A percentile compares a stretch with the other conserved stretches of the same genome.
Evolutionary conservation across 2,113 vertebrate genomes (phyloP).

Genomic region (Carettochelys insculpta): DNA sequence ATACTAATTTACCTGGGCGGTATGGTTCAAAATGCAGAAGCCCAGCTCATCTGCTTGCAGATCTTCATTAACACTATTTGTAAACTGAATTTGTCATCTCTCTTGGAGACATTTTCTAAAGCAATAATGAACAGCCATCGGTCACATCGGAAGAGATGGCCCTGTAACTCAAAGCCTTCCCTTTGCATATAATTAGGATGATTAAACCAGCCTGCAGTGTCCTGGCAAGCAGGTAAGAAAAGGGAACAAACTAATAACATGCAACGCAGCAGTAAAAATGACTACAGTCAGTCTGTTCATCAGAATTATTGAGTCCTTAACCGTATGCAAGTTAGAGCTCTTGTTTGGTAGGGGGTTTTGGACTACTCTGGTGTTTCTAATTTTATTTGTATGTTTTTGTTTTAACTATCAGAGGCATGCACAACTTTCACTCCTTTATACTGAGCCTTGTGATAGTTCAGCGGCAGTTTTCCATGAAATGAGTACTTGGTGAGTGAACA

Average conservation of each 20-base stretch:
- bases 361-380: not conserved
- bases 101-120: conserved; percentile 23
- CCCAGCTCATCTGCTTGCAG: not conserved
- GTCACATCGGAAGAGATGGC: not conserved
- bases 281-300: not conserved
- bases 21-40: conserved; percentile 16
- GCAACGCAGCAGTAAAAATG: not conserved
- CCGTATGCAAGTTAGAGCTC: not conserved
- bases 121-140: conserved; percentile 36
- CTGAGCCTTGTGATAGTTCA: not conserved
- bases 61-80: conserved; percentile 47
- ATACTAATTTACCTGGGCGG: too few relatives aligned
- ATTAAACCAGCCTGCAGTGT: conserved; percentile 5
- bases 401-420: not conserved
- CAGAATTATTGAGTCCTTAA: not conserved
- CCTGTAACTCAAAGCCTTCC: conserved; percentile 17
- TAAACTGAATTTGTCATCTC: conserved; percentile 26
- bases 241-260: not conserved
- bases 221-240: not conserved
- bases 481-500: not conserved
- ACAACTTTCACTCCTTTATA: not conserved
- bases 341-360: not conserved
- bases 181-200: not conserved
- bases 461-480: not conserved
- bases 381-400: not conserved